Evolutionary conservation across 2,113 vertebrate species (phyloP).

Genomic region (Macquaria australasica): DNA sequence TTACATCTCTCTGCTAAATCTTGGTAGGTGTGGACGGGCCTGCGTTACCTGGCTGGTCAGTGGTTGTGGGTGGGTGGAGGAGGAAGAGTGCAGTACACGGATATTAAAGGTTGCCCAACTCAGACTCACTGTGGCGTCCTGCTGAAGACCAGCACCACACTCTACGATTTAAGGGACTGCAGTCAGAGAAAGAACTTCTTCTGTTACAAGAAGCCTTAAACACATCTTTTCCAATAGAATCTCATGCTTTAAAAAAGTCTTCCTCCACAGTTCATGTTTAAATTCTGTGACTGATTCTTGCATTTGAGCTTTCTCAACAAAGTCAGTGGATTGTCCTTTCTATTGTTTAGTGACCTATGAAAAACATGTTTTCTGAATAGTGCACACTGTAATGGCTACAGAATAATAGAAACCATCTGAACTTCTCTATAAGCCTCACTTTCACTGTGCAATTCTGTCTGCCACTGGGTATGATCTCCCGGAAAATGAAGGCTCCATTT

Average conservation of each 20-base stretch:
- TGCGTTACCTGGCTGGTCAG: constrained; percentile 24
- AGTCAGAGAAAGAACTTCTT: neutral
- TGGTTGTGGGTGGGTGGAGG: constrained; percentile 43
- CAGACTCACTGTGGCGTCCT: neutral
- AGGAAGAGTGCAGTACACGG: neutral
- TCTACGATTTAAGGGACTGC: neutral
- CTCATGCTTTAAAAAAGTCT: neutral
- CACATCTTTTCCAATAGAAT: neutral
- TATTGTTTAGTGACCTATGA: too few relatives aligned
- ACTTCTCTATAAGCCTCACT: too few relatives aligned
- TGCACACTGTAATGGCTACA: too few relatives aligned
- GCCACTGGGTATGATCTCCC: too few relatives aligned
- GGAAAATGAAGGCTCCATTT: too few relatives aligned
- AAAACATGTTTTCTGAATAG: too few relatives aligned
- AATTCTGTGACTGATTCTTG: neutral
- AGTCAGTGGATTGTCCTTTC: too few relatives aligned
- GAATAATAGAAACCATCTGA: too few relatives aligned
- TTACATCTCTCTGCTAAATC: neutral
- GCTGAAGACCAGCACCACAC: accelerated
- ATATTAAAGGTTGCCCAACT: neutral
- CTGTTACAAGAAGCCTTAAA: constrained; percentile 19
- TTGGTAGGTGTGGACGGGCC: constrained; percentile 44
- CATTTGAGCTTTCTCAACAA: too few relatives aligned
- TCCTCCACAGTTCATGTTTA: neutral
- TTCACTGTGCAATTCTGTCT: too few relatives aligned